Percentiles rank a stretch among this genome's conserved stretches.
Conservation (phyloP, 2,797 vertebrate genomes). For the Coilia nasus region DNA sequence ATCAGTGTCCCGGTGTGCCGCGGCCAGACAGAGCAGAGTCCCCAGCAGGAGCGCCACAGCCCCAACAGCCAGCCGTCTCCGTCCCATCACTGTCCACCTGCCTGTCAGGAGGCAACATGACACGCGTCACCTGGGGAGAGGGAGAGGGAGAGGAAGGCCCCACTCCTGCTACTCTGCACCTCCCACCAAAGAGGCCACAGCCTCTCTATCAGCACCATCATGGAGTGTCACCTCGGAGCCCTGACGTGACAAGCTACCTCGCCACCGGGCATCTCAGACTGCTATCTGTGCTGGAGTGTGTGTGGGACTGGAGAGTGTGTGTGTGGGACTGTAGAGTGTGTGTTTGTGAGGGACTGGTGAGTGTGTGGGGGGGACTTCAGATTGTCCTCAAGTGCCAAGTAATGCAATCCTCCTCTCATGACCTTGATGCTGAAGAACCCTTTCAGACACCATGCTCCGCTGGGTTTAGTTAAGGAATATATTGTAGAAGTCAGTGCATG, state of each 20-base stretch:
- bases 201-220: conserved; percentile 29
- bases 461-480: not conserved
- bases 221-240: conserved; percentile 17
- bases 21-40: conserved; percentile 68
- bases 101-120: conserved; percentile 44
- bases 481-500: not conserved
- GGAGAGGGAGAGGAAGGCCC: not conserved
- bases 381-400: conserved; percentile 10
- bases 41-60: conserved; percentile 78
- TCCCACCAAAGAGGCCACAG: not conserved
- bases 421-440: not conserved
- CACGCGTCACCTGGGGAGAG: conserved; percentile 43
- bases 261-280: not conserved
- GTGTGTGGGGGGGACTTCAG: not conserved
- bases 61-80: conserved; percentile 75
- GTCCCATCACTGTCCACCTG: conserved; percentile 74
- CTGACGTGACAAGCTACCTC: not conserved
- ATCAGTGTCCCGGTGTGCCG: conserved; percentile 72
- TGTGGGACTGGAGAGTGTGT: too few relatives aligned
- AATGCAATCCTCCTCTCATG: not conserved
- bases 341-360: too few relatives aligned
- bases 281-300: not conserved
- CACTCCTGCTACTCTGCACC: not conserved
- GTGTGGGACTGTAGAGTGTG: too few relatives aligned
- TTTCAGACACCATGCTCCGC: not conserved